Evolutionary conservation across 2,888 invertebrate species (phyloP).

Genomic region (Beris morrisii): DNA sequence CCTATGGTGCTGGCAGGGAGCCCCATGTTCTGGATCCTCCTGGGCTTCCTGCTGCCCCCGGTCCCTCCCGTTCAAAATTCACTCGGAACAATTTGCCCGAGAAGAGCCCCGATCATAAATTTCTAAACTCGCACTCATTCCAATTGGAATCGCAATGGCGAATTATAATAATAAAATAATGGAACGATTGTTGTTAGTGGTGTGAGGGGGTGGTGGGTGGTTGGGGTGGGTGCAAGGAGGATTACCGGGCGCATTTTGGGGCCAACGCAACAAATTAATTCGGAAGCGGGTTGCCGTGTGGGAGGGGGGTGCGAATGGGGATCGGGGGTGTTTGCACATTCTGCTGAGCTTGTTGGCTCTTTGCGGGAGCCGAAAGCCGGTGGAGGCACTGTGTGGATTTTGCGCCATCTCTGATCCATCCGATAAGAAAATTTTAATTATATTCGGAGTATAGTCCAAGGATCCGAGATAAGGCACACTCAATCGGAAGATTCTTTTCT

Average conservation of each 20-base stretch:
- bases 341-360: too few species aligned
- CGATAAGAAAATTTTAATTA: slow-evolving; percentile 32
- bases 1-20: too few species aligned
- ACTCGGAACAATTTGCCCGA: background rate
- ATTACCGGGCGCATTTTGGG: slow-evolving; percentile 14
- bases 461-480: slow-evolving; percentile 31
- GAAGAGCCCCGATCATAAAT: slow-evolving; percentile 10
- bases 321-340: background rate
- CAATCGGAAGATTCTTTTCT: slow-evolving; percentile 26
- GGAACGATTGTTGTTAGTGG: slow-evolving; percentile 10
- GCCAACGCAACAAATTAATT: slow-evolving; percentile 26
- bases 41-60: background rate
- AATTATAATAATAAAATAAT: slow-evolving; percentile 25
- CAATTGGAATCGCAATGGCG: slow-evolving; percentile 22
- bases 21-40: background rate
- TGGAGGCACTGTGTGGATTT: slow-evolving; percentile 2
- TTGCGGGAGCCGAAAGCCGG: too few species aligned
- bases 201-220: background rate
- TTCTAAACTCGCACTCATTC: slow-evolving; percentile 6
- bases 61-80: background rate
- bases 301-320: background rate
- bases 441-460: slow-evolving; percentile 25
- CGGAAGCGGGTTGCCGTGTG: background rate
- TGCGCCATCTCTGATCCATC: slow-evolving; percentile 25
- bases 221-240: background rate